These are phyloP conservation scores for Mus caroli DNA, from an alignment of 2,797 vertebrate species.

Conservation along the genomic window DNA sequence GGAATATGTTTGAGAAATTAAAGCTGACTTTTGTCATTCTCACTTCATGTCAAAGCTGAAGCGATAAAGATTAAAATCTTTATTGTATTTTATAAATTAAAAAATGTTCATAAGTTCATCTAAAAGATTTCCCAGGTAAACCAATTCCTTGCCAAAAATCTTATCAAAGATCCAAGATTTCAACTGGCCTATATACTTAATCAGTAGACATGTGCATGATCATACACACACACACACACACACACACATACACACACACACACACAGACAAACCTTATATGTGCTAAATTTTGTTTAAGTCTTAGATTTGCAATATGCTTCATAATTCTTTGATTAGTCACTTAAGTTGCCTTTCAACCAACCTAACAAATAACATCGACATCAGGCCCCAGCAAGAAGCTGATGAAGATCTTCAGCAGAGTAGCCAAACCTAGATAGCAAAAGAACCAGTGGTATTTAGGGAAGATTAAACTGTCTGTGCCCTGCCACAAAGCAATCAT, in stretches of 20 bases:
- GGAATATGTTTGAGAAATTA: conserved; percentile 42
- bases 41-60: background rate
- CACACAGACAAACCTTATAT: background rate
- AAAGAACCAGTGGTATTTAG: conserved; percentile 83
- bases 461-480: conserved; percentile 85
- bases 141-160: background rate
- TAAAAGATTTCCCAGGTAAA: background rate
- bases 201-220: background rate
- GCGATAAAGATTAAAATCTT: background rate
- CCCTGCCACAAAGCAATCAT: conserved; percentile 87
- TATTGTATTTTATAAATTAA: background rate
- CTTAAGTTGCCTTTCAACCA: conserved; percentile 74
- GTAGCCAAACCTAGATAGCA: conserved; percentile 84
- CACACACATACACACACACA: background rate
- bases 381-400: conserved; percentile 65
- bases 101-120: background rate
- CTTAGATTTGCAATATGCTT: conserved; percentile 77
- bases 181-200: background rate
- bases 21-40: conserved; percentile 6
- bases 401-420: conserved; percentile 74
- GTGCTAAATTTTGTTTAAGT: conserved; percentile 68
- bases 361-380: conserved; percentile 63
- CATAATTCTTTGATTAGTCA: conserved; percentile 78
- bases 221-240: background rate
- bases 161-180: background rate